Conservation (phyloP, 2,113 vertebrate species). For the Amblyornis subalaris region DNA sequence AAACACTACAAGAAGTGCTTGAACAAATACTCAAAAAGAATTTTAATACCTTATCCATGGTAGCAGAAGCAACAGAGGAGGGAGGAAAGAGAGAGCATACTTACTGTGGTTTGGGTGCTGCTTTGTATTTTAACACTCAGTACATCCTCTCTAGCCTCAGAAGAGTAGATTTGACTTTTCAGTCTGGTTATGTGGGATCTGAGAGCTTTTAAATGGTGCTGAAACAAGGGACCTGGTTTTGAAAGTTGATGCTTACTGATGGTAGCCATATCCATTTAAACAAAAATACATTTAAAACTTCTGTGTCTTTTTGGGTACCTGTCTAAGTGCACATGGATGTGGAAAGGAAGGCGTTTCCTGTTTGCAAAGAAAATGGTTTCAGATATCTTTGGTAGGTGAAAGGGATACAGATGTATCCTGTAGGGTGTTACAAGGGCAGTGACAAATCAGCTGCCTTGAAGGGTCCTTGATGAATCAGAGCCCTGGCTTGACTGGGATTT, state of each 20-base stretch:
- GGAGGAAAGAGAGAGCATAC: neutral
- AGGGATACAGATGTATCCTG: accelerated
- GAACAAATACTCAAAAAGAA: neutral
- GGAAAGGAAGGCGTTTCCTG: neutral
- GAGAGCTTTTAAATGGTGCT: neutral
- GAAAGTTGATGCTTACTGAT: neutral
- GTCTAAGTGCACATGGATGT: neutral
- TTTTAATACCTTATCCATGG: neutral
- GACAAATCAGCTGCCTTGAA: neutral
- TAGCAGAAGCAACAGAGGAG: neutral
- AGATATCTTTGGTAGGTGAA: neutral
- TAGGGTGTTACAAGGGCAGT: neutral
- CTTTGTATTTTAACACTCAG: neutral
- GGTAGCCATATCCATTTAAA: neutral
- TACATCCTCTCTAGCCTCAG: neutral
- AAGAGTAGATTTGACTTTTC: neutral
- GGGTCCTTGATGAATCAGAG: neutral
- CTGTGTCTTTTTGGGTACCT: neutral
- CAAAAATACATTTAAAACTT: neutral
- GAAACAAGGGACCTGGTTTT: neutral
- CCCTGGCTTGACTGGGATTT: neutral
- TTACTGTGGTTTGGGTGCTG: neutral
- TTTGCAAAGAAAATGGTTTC: neutral
- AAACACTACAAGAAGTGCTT: neutral
- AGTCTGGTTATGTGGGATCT: neutral